Evolutionary conservation across 2,113 vertebrate genomes (phyloP).

Genomic region (Scartelaos histophorus): DNA sequence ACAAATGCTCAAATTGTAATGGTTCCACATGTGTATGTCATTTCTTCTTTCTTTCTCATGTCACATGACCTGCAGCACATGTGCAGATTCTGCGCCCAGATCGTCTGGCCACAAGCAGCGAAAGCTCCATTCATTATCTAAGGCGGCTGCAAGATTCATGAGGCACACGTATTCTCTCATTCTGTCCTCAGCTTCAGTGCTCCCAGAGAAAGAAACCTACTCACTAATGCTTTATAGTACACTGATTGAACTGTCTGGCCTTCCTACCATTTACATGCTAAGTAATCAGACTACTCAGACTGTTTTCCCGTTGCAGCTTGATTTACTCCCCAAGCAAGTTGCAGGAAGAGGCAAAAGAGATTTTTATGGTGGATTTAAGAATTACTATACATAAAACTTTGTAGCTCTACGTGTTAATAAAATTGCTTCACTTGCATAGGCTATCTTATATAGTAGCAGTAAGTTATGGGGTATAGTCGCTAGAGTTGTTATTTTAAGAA

Average conservation of each 20-base stretch:
- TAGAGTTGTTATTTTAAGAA: neutral
- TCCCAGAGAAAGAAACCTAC: slow-evolving; percentile 1
- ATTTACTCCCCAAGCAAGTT: no score
- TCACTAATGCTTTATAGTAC: neutral
- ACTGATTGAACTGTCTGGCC: neutral
- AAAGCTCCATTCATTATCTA: slow-evolving; percentile 68
- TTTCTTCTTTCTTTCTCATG: slow-evolving; percentile 12
- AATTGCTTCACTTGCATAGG: no score
- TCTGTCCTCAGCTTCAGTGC: slow-evolving; percentile 26
- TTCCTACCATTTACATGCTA: neutral
- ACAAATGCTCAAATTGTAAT: neutral
- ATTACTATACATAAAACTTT: no score
- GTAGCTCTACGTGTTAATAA: no score
- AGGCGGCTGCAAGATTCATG: slow-evolving; percentile 64
- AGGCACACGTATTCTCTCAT: slow-evolving; percentile 30
- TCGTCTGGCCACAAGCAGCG: slow-evolving; percentile 52
- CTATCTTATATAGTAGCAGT: no score
- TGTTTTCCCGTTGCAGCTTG: no score
- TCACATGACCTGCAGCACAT: neutral
- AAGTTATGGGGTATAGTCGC: no score
- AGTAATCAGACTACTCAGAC: neutral
- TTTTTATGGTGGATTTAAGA: no score
- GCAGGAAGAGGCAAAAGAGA: no score
- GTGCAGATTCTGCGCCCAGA: slow-evolving; percentile 64
- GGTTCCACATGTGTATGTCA: neutral